These are phyloP conservation scores for Aegithalos caudatus DNA, from an alignment of 2,113 vertebrate genomes.

Conservation along the genomic window DNA sequence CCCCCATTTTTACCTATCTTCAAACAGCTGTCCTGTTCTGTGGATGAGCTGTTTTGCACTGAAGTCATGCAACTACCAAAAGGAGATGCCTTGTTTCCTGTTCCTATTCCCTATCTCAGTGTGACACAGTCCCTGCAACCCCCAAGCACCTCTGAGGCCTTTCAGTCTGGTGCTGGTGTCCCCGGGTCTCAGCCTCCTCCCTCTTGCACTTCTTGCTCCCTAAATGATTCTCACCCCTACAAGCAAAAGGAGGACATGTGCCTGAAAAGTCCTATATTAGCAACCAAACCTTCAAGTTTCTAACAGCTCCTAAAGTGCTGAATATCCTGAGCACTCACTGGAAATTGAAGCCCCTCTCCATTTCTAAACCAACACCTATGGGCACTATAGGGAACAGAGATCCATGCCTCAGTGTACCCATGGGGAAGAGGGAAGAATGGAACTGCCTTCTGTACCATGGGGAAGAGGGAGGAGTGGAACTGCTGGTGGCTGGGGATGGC, in stretches of 20 bases:
- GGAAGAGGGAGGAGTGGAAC: neutral
- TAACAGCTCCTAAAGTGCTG: neutral
- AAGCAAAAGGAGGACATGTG: neutral
- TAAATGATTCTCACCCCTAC: neutral
- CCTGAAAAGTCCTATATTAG: neutral
- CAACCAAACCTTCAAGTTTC: neutral
- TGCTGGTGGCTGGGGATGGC: neutral
- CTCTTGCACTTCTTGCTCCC: neutral
- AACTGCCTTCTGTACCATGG: neutral
- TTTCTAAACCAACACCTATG: neutral
- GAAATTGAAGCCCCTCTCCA: neutral
- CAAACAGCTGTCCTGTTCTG: neutral
- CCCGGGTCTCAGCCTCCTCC: neutral
- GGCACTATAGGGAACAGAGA: neutral
- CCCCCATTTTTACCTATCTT: neutral
- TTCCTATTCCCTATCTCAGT: neutral
- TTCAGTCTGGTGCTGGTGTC: neutral
- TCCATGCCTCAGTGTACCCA: rapidly evolving
- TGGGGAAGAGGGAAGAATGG: neutral
- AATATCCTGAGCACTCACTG: neutral
- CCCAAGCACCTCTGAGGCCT: neutral
- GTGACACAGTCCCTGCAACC: neutral
- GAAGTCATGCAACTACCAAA: neutral
- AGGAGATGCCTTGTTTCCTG: neutral
- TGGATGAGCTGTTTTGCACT: neutral